Percentiles rank a stretch among this genome's conserved stretches.
These are phyloP conservation scores for Caradrina kadenii DNA, from an alignment of 2,888 invertebrate genomes.

Conservation along the genomic window DNA sequence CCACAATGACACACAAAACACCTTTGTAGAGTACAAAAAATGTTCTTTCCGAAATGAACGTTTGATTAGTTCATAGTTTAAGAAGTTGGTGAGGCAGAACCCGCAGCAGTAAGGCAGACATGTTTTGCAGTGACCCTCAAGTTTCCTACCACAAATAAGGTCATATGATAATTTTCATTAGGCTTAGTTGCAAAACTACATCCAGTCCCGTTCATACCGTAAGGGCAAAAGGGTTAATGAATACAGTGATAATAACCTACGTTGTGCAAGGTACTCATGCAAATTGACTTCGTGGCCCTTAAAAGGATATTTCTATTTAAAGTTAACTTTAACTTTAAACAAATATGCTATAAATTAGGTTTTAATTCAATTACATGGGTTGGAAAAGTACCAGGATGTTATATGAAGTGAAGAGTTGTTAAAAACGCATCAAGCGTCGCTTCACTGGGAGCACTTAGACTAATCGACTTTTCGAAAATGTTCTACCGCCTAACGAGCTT, in stretches of 20 bases:
- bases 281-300: slow-evolving; percentile 51
- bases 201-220: slow-evolving; percentile 33
- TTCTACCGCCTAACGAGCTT: slow-evolving; percentile 69
- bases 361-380: slow-evolving; percentile 58
- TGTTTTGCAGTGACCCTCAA: slow-evolving; percentile 24
- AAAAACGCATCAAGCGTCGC: slow-evolving; percentile 77
- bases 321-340: slow-evolving; percentile 43
- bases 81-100: slow-evolving; percentile 21
- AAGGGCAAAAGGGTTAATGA: slow-evolving; percentile 66
- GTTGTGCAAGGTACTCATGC: slow-evolving; percentile 46
- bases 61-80: slow-evolving; percentile 51
- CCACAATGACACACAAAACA: slow-evolving; percentile 58
- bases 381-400: slow-evolving; percentile 70
- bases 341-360: slow-evolving; percentile 41
- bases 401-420: slow-evolving; percentile 72
- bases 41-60: slow-evolving; percentile 39
- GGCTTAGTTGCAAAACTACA: slow-evolving; percentile 63
- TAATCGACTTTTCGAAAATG: slow-evolving; percentile 67
- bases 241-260: slow-evolving; percentile 59
- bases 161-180: slow-evolving; percentile 61
- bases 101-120: neutral
- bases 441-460: slow-evolving; percentile 65
- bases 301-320: slow-evolving; percentile 50
- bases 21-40: slow-evolving; percentile 53
- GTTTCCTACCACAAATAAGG: slow-evolving; percentile 48